Evolutionary conservation across 1,140 invertebrate genomes (phyloP).

Genomic region (Orchesella cincta): DNA sequence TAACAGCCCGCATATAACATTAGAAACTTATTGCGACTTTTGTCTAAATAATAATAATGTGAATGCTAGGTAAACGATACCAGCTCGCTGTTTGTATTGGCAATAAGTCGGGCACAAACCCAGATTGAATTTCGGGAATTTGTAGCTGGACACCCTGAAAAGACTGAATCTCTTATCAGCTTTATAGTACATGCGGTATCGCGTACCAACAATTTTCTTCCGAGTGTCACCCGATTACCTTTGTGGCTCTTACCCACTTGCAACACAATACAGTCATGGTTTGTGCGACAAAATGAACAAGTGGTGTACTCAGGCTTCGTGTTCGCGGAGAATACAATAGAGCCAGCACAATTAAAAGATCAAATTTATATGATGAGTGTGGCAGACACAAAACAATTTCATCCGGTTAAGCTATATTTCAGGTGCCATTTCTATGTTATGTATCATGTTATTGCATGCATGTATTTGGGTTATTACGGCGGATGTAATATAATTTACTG

Average conservation of each 20-base stretch:
- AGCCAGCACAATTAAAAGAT: too few relatives aligned
- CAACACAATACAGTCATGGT: background rate
- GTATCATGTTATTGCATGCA: too few relatives aligned
- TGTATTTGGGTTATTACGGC: too few relatives aligned
- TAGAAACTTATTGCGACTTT: background rate
- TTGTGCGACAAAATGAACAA: background rate
- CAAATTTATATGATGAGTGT: conserved; percentile 9
- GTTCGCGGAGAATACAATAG: background rate
- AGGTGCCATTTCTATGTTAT: too few relatives aligned
- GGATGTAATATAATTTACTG: too few relatives aligned
- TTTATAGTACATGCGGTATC: conserved; percentile 8
- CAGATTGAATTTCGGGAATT: conserved; percentile 5
- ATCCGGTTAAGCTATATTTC: too few relatives aligned
- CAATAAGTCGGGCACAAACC: background rate
- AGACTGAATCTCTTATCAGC: conserved; percentile 22
- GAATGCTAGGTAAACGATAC: background rate
- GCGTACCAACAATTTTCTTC: background rate
- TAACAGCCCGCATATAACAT: too few relatives aligned
- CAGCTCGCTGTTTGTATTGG: background rate
- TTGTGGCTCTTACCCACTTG: background rate
- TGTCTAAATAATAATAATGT: background rate
- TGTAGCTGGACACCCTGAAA: conserved; percentile 10
- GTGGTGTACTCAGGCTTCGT: background rate
- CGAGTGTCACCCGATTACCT: background rate
- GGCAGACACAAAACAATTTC: background rate